Percentiles rank a stretch among this genome's conserved stretches.
phyloP scores from a whole-genome alignment of 1,140 invertebrate species.

The Piezodorus guildinii region DNA sequence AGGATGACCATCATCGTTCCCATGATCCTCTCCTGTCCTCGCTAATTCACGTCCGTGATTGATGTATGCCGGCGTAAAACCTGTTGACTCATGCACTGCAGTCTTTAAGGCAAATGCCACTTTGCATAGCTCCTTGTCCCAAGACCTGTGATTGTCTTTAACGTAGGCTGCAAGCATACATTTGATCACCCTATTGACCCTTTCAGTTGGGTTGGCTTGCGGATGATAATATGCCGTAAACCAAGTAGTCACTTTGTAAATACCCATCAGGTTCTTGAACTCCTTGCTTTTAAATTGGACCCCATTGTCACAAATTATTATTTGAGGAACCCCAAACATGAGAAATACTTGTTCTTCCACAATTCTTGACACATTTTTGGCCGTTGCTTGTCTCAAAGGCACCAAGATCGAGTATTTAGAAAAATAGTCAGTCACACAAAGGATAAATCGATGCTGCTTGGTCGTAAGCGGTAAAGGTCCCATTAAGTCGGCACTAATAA shows the following conservation, averaged over 20 bases:
- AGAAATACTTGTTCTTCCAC: no score
- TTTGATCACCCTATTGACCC: constrained; percentile 36
- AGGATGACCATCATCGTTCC: background rate
- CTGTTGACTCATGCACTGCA: constrained; percentile 31
- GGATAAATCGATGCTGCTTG: background rate
- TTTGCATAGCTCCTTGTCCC: constrained; percentile 32
- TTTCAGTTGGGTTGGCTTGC: constrained; percentile 35
- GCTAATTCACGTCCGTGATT: constrained; percentile 33
- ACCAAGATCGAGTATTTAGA: no score
- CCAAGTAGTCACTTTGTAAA: no score
- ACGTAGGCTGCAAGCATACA: constrained; percentile 33
- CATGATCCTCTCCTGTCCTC: constrained; percentile 9
- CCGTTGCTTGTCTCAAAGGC: no score
- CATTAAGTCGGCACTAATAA: background rate
- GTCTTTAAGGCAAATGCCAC: constrained; percentile 37
- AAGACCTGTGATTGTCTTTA: constrained; percentile 31
- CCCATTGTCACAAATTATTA: no score
- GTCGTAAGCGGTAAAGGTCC: background rate
- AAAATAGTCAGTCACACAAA: background rate
- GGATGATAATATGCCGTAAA: constrained; percentile 23
- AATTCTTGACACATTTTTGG: no score
- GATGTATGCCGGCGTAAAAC: constrained; percentile 33
- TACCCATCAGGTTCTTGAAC: no score
- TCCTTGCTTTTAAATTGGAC: no score
- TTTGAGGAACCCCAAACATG: no score